Conservation (phyloP, 1,140 invertebrate genomes). For the Chrysoperla carnea region DNA sequence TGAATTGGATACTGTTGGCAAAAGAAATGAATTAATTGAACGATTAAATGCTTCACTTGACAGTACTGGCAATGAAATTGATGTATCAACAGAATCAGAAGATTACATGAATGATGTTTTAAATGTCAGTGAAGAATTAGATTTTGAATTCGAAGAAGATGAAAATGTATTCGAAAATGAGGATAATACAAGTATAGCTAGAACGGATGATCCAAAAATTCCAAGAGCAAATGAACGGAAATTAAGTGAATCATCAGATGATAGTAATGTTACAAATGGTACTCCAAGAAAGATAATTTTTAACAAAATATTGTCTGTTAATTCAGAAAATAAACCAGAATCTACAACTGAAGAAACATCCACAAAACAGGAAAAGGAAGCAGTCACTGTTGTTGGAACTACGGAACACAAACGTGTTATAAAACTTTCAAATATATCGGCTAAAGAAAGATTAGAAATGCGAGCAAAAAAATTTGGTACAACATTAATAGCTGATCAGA, state of each 20-base stretch:
- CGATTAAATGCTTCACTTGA: conserved; percentile 48
- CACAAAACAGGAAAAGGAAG: conserved; percentile 1
- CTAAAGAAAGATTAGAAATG: conserved; percentile 54
- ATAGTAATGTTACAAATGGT: conserved; percentile 17
- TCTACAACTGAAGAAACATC: conserved; percentile 9
- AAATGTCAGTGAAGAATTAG: conserved; percentile 13
- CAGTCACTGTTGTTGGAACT: background rate
- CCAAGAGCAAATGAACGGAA: conserved; percentile 22
- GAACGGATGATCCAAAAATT: conserved; percentile 15
- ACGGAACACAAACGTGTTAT: conserved; percentile 29
- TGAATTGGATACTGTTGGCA: conserved; percentile 51
- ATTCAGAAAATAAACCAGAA: conserved; percentile 6
- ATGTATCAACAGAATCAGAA: conserved; percentile 28
- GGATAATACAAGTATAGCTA: conserved; percentile 6
- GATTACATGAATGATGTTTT: conserved; percentile 32
- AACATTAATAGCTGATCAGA: conserved; percentile 31
- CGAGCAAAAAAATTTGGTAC: conserved; percentile 63
- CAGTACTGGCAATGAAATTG: conserved; percentile 14
- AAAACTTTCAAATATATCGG: conserved; percentile 39
- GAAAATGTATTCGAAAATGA: conserved; percentile 17
- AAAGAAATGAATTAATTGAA: conserved; percentile 62
- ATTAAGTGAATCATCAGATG: conserved; percentile 16
- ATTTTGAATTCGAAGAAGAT: conserved; percentile 16
- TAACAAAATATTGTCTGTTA: conserved; percentile 36
- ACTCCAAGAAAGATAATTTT: conserved; percentile 39